Conservation (phyloP, 1,140 invertebrate species). For the Cardiocondyla obscurior region DNA sequence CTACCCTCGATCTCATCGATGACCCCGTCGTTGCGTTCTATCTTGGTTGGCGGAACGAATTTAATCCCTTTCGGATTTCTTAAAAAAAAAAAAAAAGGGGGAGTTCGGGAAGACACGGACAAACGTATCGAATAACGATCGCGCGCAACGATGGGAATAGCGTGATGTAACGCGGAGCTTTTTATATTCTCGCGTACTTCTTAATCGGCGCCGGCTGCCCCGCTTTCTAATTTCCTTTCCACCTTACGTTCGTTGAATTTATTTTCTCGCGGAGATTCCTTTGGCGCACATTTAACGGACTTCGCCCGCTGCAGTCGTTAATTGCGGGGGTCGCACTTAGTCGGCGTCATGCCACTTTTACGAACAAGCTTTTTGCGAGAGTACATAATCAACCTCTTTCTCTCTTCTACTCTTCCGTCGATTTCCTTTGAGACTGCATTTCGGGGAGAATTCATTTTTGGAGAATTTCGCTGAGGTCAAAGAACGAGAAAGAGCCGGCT, state of each 20-base stretch:
- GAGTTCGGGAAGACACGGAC: not conserved
- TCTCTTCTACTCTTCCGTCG: not conserved
- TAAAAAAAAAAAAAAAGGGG: not conserved
- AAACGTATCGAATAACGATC: not conserved
- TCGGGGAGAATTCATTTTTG: constrained; percentile 37
- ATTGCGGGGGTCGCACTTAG: constrained; percentile 7
- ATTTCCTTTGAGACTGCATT: not conserved
- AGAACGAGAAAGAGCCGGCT: constrained; percentile 55
- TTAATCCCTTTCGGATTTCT: constrained; percentile 10
- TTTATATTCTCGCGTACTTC: not conserved
- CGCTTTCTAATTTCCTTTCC: not conserved
- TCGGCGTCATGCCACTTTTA: not conserved
- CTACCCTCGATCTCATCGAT: not conserved
- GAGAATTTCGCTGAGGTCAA: constrained; percentile 56
- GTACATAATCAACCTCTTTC: constrained; percentile 4
- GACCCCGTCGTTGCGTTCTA: not conserved
- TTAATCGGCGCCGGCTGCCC: not conserved
- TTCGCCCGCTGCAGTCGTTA: not conserved
- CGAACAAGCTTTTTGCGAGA: not conserved
- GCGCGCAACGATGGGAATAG: not conserved
- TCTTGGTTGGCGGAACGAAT: not conserved
- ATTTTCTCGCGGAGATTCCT: constrained; percentile 3
- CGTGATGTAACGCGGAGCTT: not conserved
- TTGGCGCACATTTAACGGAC: not conserved
- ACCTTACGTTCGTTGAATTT: constrained; percentile 34